Conservation (phyloP, 2,797 vertebrate species). For the Paedocypris micromegethes region DNA sequence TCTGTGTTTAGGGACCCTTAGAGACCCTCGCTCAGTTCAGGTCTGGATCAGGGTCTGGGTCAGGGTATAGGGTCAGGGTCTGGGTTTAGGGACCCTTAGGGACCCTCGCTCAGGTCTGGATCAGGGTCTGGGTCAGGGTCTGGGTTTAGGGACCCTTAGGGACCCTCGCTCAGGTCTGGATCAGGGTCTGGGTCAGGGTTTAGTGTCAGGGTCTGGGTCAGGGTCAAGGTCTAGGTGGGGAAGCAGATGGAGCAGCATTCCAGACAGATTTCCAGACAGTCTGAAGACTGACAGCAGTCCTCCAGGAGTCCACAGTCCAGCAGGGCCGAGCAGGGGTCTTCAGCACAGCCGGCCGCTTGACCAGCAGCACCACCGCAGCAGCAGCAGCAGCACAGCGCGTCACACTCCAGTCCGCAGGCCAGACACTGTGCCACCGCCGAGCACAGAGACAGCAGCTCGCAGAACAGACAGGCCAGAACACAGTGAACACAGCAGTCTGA, state of each 20-base stretch:
- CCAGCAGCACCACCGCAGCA: constrained; percentile 60
- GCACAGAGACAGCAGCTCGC: constrained; percentile 71
- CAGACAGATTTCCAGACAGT: constrained; percentile 76
- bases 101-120: no score
- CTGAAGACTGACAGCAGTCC: constrained; percentile 70
- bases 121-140: no score
- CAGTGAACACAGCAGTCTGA: constrained; percentile 74
- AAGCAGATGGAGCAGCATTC: constrained; percentile 81
- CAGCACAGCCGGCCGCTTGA: constrained; percentile 51
- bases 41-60: no score
- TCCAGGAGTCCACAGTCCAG: constrained; percentile 71
- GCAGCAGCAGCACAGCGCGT: constrained; percentile 51
- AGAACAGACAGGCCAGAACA: constrained; percentile 76
- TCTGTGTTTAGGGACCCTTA: no score
- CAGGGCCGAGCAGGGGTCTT: constrained; percentile 61
- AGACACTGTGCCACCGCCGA: constrained; percentile 64
- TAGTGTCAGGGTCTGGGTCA: no score
- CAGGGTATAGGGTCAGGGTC: no score
- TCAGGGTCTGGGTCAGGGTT: no score
- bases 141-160: no score
- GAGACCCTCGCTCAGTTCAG: no score
- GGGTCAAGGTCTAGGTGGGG: no score
- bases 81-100: no score
- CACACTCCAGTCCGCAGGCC: constrained; percentile 62
- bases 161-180: no score